A percentile compares a stretch with the other conserved stretches of the same genome.
Evolutionary conservation across 1,140 invertebrate genomes (phyloP).

Genomic region (Hycleus cichorii): DNA sequence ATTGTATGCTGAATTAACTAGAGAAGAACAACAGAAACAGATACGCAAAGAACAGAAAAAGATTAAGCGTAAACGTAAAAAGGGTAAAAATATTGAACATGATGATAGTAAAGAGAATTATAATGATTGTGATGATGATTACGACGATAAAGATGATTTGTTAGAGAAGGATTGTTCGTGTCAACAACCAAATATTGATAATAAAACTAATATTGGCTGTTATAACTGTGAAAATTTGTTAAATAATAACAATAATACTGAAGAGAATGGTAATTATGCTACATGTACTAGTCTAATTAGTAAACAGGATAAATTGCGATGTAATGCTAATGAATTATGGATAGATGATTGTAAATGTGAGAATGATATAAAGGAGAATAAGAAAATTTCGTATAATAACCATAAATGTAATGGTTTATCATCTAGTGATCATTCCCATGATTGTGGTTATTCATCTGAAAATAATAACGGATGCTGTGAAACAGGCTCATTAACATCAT

Average conservation of each 20-base stretch:
- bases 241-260: slow-evolving; percentile 11
- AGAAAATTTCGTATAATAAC: slow-evolving; percentile 12
- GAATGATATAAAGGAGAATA: slow-evolving; percentile 20
- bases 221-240: slow-evolving; percentile 22
- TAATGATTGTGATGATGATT: slow-evolving; percentile 28
- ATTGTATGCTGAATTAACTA: slow-evolving; percentile 70
- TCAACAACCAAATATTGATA: slow-evolving; percentile 10
- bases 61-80: slow-evolving; percentile 77
- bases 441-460: slow-evolving; percentile 77
- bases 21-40: slow-evolving; percentile 75
- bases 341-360: slow-evolving; percentile 29
- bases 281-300: slow-evolving; percentile 14
- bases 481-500: slow-evolving; percentile 55
- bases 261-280: slow-evolving; percentile 18
- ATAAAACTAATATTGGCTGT: slow-evolving; percentile 14
- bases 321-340: slow-evolving; percentile 21
- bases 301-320: slow-evolving; percentile 2
- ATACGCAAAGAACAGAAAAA: slow-evolving; percentile 80
- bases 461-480: slow-evolving; percentile 62
- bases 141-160: slow-evolving; percentile 29
- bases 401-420: slow-evolving; percentile 46
- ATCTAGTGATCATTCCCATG: slow-evolving; percentile 64
- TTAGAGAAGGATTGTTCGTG: slow-evolving; percentile 25
- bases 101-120: slow-evolving; percentile 30
- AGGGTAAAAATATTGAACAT: slow-evolving; percentile 37